A percentile compares a stretch with the other conserved stretches of the same genome.
Conservation (phyloP, 2,113 vertebrate genomes). For the Chascanopsetta lugubris region DNA sequence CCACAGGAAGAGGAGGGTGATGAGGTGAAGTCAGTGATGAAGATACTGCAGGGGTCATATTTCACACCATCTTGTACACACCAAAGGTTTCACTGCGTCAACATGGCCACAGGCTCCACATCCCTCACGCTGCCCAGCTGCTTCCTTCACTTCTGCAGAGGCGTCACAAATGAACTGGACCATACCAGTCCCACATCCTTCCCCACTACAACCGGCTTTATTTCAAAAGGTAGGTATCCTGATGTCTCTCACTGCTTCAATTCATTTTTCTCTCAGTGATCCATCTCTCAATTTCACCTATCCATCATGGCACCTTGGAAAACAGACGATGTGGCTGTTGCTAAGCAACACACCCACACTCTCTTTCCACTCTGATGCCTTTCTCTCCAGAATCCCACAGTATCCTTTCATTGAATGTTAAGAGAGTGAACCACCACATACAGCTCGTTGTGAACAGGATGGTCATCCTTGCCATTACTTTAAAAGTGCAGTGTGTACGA, state of each 20-base stretch:
- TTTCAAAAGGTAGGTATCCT: neutral
- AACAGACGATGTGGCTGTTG: constrained; percentile 66
- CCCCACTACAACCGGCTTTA: neutral
- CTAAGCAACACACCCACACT: constrained; percentile 74
- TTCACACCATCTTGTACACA: constrained; percentile 26
- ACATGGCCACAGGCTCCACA: constrained; percentile 18
- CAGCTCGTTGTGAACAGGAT: constrained; percentile 14
- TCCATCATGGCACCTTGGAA: constrained; percentile 30
- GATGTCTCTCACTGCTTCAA: neutral
- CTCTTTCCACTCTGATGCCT: constrained; percentile 46
- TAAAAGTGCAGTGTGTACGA: too few relatives aligned
- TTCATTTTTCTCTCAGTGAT: constrained; percentile 11
- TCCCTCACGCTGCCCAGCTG: constrained; percentile 11
- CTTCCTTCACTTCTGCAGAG: constrained; percentile 31
- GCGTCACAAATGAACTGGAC: neutral
- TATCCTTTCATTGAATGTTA: constrained; percentile 8
- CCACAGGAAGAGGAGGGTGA: neutral
- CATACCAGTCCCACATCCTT: neutral
- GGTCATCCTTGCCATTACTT: too few relatives aligned
- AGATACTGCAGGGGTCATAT: constrained; percentile 59
- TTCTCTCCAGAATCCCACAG: constrained; percentile 27
- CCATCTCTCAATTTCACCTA: constrained; percentile 14
- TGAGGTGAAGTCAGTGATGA: constrained; percentile 16
- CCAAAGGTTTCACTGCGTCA: constrained; percentile 27
- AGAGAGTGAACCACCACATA: neutral